Conservation (phyloP, 37 sponge, comb jelly and placozoan species). For the Hormiphora californensis region DNA sequence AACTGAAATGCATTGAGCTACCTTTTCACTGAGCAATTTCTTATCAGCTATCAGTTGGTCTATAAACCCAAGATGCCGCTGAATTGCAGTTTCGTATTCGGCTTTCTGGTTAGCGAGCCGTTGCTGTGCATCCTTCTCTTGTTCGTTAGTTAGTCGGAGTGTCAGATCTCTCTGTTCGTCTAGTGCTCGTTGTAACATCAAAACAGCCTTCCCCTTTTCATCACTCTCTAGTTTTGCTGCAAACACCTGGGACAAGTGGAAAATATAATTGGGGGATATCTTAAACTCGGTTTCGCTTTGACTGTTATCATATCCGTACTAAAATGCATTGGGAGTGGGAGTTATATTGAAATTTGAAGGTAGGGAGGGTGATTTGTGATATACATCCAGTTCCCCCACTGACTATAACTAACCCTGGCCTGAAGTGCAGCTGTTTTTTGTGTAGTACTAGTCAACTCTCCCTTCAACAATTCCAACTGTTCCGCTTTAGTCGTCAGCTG, state of each 20-base stretch:
- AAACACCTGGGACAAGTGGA: constrained; percentile 68
- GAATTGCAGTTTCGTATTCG: constrained; percentile 78
- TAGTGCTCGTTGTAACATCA: constrained; percentile 76
- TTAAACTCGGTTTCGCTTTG: too few species aligned
- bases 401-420: background rate
- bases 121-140: constrained; percentile 80
- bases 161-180: constrained; percentile 51
- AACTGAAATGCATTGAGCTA: too few species aligned
- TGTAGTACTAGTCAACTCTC: background rate
- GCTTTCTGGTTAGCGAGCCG: constrained; percentile 70
- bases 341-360: too few species aligned
- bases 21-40: constrained; percentile 71
- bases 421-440: constrained; percentile 32
- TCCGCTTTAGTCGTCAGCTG: background rate
- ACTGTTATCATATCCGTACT: too few species aligned
- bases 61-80: constrained; percentile 81
- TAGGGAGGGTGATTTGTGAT: too few species aligned
- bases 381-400: too few species aligned
- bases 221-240: constrained; percentile 71
- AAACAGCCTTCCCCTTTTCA: constrained; percentile 59
- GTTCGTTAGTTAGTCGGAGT: constrained; percentile 59
- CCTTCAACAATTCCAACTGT: background rate
- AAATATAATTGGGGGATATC: too few species aligned
- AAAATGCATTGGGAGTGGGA: too few species aligned
- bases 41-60: constrained; percentile 94